These are phyloP conservation scores for Leucoraja ocellata DNA, from an alignment of 2,797 vertebrate genomes.

Conservation along the genomic window DNA sequence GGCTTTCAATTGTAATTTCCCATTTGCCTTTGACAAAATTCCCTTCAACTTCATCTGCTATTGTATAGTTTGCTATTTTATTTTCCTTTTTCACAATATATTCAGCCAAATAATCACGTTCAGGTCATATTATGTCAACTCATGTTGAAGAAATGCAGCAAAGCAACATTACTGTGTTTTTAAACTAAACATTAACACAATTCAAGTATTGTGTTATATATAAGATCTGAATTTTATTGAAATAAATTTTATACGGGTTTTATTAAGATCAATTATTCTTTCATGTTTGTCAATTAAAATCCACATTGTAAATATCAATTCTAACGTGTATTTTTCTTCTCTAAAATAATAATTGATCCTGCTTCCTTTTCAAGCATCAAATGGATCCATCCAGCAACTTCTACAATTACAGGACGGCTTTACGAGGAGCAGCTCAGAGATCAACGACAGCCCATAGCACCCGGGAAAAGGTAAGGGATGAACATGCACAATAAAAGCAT, in stretches of 20 bases:
- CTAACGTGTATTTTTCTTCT: neutral
- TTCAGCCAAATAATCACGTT: neutral
- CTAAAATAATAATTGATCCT: neutral
- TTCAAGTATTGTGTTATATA: neutral
- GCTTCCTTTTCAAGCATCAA: conserved; percentile 68
- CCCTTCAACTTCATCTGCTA: neutral
- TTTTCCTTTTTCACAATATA: neutral
- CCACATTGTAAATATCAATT: neutral
- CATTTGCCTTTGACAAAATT: neutral
- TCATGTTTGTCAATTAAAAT: neutral
- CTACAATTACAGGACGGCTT: conserved; percentile 87
- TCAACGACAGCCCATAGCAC: conserved; percentile 82
- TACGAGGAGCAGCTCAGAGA: conserved; percentile 81
- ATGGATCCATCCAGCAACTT: conserved; percentile 98
- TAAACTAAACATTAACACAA: conserved; percentile 5
- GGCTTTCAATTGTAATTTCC: neutral
- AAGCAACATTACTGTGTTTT: neutral
- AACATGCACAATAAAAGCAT: neutral
- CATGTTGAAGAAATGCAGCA: neutral
- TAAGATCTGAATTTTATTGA: neutral
- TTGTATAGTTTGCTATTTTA: neutral
- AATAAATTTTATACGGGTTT: neutral
- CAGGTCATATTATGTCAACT: neutral
- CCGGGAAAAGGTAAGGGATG: conserved; percentile 76
- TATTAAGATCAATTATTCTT: neutral